Conservation (phyloP, 1,140 invertebrate species). For the Mylabris phalerata region DNA sequence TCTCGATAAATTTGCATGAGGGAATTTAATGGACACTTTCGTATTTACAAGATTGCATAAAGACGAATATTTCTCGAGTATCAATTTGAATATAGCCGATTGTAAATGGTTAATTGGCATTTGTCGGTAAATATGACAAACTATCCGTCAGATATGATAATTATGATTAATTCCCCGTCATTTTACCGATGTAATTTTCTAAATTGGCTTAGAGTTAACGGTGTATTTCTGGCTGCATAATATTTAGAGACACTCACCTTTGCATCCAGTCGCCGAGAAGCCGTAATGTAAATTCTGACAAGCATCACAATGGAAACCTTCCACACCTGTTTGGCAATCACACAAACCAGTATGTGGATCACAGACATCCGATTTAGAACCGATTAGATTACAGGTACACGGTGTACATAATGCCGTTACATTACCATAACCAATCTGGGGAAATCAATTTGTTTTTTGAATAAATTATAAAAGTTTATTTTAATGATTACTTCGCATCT, state of each 20-base stretch:
- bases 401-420: slow-evolving; percentile 60
- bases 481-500: slow-evolving; percentile 60
- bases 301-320: slow-evolving; percentile 68
- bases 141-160: too few relatives aligned
- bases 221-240: too few relatives aligned
- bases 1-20: too few relatives aligned
- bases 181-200: too few relatives aligned
- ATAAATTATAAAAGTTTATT: neutral
- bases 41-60: too few relatives aligned
- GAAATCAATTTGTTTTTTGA: slow-evolving; percentile 1
- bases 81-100: too few relatives aligned
- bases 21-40: too few relatives aligned
- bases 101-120: too few relatives aligned
- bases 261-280: slow-evolving; percentile 64
- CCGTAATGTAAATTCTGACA: slow-evolving; percentile 73
- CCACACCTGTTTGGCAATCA: slow-evolving; percentile 63
- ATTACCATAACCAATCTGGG: slow-evolving; percentile 54
- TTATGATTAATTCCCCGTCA: too few relatives aligned
- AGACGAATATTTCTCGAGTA: too few relatives aligned
- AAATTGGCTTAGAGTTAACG: too few relatives aligned
- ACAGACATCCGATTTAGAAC: slow-evolving; percentile 63
- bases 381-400: slow-evolving; percentile 71
- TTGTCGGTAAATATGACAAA: too few relatives aligned
- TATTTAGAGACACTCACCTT: slow-evolving; percentile 51
- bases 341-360: slow-evolving; percentile 72